Base-by-base conservation (phyloP, 2,888 invertebrate genomes). In the Latrodectus hesperus region DNA sequence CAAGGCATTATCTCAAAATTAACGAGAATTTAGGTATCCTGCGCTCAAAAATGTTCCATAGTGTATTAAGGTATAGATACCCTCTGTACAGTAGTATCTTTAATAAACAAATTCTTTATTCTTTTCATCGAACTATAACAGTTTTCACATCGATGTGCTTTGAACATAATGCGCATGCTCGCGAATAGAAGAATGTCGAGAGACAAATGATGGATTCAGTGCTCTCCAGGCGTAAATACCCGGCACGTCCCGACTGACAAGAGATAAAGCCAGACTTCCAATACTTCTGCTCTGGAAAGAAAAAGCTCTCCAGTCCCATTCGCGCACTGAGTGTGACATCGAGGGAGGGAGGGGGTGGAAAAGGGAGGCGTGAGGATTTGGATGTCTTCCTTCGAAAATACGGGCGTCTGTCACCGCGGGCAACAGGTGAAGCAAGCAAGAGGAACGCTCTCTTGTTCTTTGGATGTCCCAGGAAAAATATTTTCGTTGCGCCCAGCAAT, bases 381-480 rank as follows among this genome's bases (percentile, higher is more conserved):
- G 68, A 64, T 67, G 84, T 84, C 84, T 26, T 52, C 67, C 60
- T 67, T 53, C 55, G 38, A 65, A 55, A 72, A 65, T 51, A 67
- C 49, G 65, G n/a, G n/a, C 67, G 81, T 87, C 77, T 81, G 81
- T 87, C 86, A 87, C 49, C 67, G 38, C 16, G 8, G 68, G 81
- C 86, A 87, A 87, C 86, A 87, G 86, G 86, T 87, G 86, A 87
- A 75, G 38, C 26, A 22, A 60, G 5, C 65, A 52, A 49, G 26
- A 22, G 38, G 60, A 16, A 38, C 38, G 4, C 38, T 38, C 38
- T 38, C 38, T 26, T 68, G 67, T 68, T 60, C 60, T 60, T 60
- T 60, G 60, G 60, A 12, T 60, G 12, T 9, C n/a, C 60, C 60
- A 16, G 12, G n/a, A 60, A n/a, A 60, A 60, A 60, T 60, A 60